Conservation (phyloP, 2,888 invertebrate genomes). For the Tenthredo mesomela region DNA sequence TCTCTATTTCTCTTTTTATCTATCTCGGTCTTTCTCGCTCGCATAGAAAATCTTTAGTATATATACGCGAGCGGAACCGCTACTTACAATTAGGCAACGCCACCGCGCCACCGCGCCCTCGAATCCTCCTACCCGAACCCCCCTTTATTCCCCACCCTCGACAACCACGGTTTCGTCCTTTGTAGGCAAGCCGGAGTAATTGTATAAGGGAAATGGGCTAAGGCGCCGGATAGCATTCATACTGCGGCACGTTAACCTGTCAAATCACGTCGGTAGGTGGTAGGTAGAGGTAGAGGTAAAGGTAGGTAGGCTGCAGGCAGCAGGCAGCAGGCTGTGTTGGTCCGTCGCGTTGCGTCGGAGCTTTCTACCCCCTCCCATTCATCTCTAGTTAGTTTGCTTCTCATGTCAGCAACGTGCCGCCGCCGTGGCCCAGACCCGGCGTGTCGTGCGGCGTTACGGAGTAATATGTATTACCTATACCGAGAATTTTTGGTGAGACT, state of each 20-base stretch:
- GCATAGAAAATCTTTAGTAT: conserved; percentile 2
- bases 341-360: not conserved
- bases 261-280: conserved; percentile 29
- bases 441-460: not conserved
- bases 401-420: not conserved
- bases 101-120: not conserved
- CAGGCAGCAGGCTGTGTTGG: not conserved
- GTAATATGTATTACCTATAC: not conserved
- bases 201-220: conserved; percentile 39
- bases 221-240: conserved; percentile 37
- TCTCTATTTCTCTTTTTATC: not conserved
- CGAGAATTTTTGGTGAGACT: too few species aligned
- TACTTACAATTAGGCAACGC: conserved; percentile 27
- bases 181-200: conserved; percentile 12
- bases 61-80: conserved; percentile 14
- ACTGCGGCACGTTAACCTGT: conserved; percentile 36
- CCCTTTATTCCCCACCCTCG: too few species aligned
- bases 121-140: not conserved
- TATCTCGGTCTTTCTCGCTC: not conserved
- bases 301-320: not conserved
- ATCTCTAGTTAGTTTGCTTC: not conserved
- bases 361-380: not conserved
- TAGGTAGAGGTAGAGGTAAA: not conserved
- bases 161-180: not conserved
- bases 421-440: not conserved